Evolutionary conservation across 2,888 invertebrate genomes (phyloP).

Genomic region (Xanthorhoe designata): DNA sequence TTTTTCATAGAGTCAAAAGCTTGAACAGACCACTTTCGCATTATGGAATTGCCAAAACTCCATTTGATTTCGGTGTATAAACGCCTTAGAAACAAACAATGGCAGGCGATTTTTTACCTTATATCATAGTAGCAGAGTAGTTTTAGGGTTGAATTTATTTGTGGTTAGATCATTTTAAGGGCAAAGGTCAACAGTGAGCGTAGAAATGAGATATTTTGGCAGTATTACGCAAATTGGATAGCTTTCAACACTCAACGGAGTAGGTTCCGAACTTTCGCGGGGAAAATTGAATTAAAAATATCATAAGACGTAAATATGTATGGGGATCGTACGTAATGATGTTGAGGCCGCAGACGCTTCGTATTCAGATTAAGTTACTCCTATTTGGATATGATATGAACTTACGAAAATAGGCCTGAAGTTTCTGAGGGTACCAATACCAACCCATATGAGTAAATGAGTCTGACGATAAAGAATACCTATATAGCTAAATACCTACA

Average conservation of each 20-base stretch:
- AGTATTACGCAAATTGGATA: constrained; percentile 86
- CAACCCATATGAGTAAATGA: neutral
- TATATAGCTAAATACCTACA: too few species aligned
- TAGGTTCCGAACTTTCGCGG: constrained; percentile 84
- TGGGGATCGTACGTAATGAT: constrained; percentile 79
- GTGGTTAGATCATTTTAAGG: constrained; percentile 55
- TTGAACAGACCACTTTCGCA: constrained; percentile 86
- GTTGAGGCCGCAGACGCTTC: constrained; percentile 59
- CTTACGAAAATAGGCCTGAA: constrained; percentile 29
- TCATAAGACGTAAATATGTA: constrained; percentile 83
- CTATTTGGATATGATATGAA: constrained; percentile 47
- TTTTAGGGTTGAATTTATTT: constrained; percentile 43
- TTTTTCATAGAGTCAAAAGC: constrained; percentile 86
- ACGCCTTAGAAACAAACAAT: constrained; percentile 50
- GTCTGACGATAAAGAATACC: neutral
- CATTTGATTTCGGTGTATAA: constrained; percentile 63
- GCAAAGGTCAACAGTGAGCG: constrained; percentile 70
- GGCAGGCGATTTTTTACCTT: constrained; percentile 48
- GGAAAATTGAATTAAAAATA: constrained; percentile 86
- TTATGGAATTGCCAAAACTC: constrained; percentile 86
- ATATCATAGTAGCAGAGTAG: constrained; percentile 36
- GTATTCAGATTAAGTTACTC: constrained; percentile 57
- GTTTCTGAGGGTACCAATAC: constrained; percentile 1
- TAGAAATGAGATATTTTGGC: constrained; percentile 86
- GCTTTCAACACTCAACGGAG: constrained; percentile 86